Conservation (phyloP, 1,140 invertebrate species). For the Semibalanus balanoides region DNA sequence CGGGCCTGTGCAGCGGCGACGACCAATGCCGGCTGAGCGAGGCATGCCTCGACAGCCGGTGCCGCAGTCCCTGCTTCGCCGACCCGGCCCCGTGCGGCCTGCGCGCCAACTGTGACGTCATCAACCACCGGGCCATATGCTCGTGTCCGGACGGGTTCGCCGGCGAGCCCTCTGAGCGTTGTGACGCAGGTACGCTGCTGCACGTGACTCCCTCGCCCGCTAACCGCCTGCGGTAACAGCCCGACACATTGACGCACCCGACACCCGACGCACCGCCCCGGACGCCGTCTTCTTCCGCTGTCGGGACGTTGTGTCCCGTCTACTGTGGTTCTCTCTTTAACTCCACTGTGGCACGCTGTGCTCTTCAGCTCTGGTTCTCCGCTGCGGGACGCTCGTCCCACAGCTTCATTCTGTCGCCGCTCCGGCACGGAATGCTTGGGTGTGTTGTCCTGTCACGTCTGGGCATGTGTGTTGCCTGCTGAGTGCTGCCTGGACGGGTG, state of each 20-base stretch:
- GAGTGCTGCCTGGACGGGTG: no score
- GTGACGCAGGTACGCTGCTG: conserved; percentile 27
- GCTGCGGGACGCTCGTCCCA: neutral
- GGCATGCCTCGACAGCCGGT: conserved; percentile 25
- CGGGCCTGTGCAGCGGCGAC: conserved; percentile 21
- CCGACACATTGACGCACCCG: neutral
- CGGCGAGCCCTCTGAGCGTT: conserved; percentile 57
- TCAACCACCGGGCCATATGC: conserved; percentile 58
- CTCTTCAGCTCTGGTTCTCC: neutral
- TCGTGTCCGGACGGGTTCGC: conserved; percentile 59
- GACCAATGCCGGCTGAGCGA: conserved; percentile 26
- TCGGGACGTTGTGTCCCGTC: neutral
- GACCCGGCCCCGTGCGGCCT: conserved; percentile 22
- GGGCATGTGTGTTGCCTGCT: neutral
- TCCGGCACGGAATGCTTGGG: neutral
- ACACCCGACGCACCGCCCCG: conserved; percentile 9
- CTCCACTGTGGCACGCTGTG: no score
- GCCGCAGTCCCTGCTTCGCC: conserved; percentile 39
- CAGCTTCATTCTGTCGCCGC: neutral
- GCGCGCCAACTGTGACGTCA: conserved; percentile 21
- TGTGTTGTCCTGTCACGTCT: neutral
- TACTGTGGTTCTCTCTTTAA: no score
- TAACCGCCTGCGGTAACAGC: neutral
- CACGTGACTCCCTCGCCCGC: neutral
- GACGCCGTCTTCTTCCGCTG: conserved; percentile 11